phyloP scores from a whole-genome alignment of 2,113 vertebrate genomes.

The Empidonax alnorum region DNA sequence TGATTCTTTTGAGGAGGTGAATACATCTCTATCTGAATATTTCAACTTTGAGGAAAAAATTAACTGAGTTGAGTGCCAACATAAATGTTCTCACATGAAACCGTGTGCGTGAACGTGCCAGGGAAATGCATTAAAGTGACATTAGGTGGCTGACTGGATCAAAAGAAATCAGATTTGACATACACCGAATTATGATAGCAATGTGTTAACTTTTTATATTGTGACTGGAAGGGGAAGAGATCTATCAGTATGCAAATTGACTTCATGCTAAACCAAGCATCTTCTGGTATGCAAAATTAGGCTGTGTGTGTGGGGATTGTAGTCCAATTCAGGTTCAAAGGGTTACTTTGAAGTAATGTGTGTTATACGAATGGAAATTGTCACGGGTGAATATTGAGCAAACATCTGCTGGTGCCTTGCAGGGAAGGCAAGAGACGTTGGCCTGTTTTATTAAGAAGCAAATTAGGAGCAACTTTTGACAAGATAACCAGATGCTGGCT shows the following conservation, averaged over 20 bases:
- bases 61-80: not conserved
- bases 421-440: not conserved
- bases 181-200: not conserved
- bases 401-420: not conserved
- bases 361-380: not conserved
- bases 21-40: not conserved
- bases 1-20: not conserved
- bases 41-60: not conserved
- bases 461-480: not conserved
- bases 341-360: not conserved
- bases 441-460: not conserved
- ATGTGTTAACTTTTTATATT: not conserved
- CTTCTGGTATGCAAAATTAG: conserved; percentile 12
- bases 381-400: not conserved
- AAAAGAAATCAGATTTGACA: not conserved
- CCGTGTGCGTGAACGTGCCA: not conserved
- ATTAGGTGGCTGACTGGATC: conserved; percentile 15
- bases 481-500: not conserved
- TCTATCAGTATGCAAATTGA: conserved; percentile 36
- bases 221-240: conserved; percentile 21
- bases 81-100: conserved; percentile 5
- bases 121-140: not conserved
- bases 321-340: conserved; percentile 1
- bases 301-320: not conserved
- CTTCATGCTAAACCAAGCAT: conserved; percentile 1